Base-by-base conservation (phyloP, 2,113 vertebrate species). In the Anguilla japonica region DNA sequence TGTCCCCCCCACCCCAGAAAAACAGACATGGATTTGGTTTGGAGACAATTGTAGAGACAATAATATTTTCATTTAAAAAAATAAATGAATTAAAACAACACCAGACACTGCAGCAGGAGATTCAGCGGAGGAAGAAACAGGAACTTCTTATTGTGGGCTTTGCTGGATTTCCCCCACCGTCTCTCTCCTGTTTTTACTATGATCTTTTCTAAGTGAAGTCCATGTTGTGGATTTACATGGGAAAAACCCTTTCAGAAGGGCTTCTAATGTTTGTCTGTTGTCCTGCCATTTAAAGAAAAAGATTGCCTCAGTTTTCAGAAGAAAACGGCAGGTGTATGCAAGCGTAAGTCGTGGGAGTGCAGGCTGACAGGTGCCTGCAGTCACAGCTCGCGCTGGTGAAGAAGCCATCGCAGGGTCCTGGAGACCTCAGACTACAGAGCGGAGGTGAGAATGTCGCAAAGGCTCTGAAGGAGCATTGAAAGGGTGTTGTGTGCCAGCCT, bases 131-230 rank as follows among this genome's bases (percentile, higher is more conserved):
- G 60, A 75, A 29, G 26, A 75, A 82, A 50, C 2, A 26, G 20
- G n/a, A 81, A 15, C 2, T 15, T 22, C 3, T 84, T 84, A 46
- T 78, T n/a, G 84, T 80, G 79, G 57, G 82, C 85, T 89, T 88
- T 88, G 85, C 83, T 83, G 41, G 34, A 87, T 83, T 87, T 20
- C 84, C 78, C 71, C 87, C 71, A 79, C 84, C 56, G 88, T 83
- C 88, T 87, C 88, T 84, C 50, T 53, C 13, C 88, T 87, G 88
- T 89, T 91, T 86, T 89, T 89, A 84, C 86, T 84, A 89, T 88
- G 50, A 84, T 80, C 11, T 85, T 91, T 90, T 53, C 89, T 88
- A 89, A 86, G 71, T 87, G 56, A 53, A 67, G 83, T 39, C 71
- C 71, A 81, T 88, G 29, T 89, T 83, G 91, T 91, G 85, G 81